Evolutionary conservation across 2,797 vertebrate species (phyloP).

Genomic region (Mareca penelope): DNA sequence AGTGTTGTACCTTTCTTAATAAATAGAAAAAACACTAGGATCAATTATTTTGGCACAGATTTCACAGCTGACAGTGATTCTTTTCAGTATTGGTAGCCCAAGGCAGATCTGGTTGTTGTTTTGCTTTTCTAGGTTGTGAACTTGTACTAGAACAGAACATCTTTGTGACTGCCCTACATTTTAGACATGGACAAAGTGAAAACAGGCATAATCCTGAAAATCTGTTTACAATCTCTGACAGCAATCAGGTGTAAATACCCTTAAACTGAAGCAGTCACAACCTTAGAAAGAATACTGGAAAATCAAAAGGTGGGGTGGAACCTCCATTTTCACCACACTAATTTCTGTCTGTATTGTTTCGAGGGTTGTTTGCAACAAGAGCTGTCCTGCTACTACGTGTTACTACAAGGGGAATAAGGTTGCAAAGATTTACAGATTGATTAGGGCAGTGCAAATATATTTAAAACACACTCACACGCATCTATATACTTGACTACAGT

Average conservation of each 20-base stretch:
- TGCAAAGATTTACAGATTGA: not conserved
- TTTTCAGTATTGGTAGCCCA: not conserved
- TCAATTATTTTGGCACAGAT: not conserved
- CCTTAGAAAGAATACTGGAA: not conserved
- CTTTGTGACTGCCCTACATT: not conserved
- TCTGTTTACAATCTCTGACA: not conserved
- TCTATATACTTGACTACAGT: not conserved
- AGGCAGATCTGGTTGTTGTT: not conserved
- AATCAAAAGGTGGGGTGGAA: not conserved
- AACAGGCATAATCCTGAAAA: not conserved
- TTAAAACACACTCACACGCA: accelerated
- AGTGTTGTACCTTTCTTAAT: not conserved
- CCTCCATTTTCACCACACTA: not conserved
- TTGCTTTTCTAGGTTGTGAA: not conserved
- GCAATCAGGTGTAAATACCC: not conserved
- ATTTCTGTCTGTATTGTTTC: not conserved
- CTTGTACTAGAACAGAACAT: accelerated
- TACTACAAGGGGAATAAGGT: not conserved
- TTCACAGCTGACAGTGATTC: not conserved
- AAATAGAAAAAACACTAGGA: not conserved
- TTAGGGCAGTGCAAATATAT: not conserved
- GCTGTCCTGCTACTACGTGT: not conserved
- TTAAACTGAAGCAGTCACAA: not conserved
- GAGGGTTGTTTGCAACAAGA: not conserved
- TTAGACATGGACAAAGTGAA: not conserved